These are phyloP conservation scores for Drosophila orosa DNA, from an alignment of 1,140 invertebrate genomes.

Conservation along the genomic window DNA sequence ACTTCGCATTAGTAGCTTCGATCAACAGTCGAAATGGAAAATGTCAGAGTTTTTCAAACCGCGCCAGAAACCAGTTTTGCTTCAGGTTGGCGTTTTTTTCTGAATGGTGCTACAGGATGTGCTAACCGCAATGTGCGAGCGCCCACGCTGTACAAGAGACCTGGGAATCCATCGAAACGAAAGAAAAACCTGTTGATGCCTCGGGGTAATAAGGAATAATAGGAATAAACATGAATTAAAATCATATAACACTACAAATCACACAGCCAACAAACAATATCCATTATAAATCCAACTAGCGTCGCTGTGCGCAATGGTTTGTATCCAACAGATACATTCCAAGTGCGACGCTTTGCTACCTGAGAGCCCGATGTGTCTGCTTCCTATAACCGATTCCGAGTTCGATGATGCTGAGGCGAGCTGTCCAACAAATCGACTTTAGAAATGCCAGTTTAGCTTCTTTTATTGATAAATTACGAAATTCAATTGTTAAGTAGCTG, in stretches of 20 bases:
- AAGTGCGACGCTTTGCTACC: constrained; percentile 64
- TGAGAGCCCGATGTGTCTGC: constrained; percentile 41
- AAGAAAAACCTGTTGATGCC: constrained; percentile 56
- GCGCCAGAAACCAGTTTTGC: constrained; percentile 71
- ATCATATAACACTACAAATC: constrained; percentile 27
- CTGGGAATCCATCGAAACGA: constrained; percentile 12
- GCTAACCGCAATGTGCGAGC: constrained; percentile 36
- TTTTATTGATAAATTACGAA: background rate
- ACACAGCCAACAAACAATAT: constrained; percentile 6
- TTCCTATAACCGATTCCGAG: constrained; percentile 21
- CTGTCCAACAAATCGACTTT: constrained; percentile 27
- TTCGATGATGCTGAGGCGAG: constrained; percentile 33
- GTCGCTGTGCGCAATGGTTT: constrained; percentile 45
- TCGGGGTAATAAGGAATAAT: constrained; percentile 13
- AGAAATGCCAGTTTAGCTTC: constrained; percentile 23
- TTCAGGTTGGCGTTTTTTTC: constrained; percentile 15
- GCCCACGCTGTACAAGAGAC: constrained; percentile 43
- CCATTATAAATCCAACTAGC: constrained; percentile 45
- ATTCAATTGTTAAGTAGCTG: background rate
- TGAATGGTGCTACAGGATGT: constrained; percentile 56
- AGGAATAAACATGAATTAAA: constrained; percentile 39
- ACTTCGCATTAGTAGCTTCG: constrained; percentile 5
- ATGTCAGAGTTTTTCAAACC: constrained; percentile 57
- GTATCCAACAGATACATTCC: constrained; percentile 79
- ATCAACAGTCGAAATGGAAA: constrained; percentile 39